These are phyloP conservation scores for Cervus canadensis DNA, from an alignment of 2,113 vertebrate species.

Conservation along the genomic window DNA sequence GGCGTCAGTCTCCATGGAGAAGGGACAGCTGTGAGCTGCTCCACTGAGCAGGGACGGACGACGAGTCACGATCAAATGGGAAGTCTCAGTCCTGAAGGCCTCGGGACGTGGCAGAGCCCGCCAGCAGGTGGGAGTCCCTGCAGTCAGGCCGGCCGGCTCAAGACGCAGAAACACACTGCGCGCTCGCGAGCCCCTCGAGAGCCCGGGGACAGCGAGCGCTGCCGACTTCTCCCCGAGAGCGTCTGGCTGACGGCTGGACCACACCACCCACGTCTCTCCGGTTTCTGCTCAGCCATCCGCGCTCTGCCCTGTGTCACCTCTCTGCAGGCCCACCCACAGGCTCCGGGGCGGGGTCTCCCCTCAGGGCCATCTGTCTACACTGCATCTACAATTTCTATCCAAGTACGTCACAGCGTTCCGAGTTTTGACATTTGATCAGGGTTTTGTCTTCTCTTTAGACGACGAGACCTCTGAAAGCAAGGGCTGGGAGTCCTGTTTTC, in stretches of 20 bases:
- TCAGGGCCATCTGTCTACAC: neutral
- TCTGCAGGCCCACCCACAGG: neutral
- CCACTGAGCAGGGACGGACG: rapidly evolving
- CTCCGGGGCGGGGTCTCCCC: rapidly evolving
- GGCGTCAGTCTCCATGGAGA: neutral
- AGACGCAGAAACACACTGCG: rapidly evolving
- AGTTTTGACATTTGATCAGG: too few species aligned
- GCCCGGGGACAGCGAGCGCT: rapidly evolving
- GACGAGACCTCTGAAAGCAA: neutral
- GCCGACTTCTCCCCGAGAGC: rapidly evolving
- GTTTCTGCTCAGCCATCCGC: rapidly evolving
- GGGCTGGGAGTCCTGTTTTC: neutral
- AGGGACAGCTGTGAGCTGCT: neutral
- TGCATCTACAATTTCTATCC: rapidly evolving
- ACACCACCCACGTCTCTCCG: rapidly evolving
- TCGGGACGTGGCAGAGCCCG: neutral
- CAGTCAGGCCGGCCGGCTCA: rapidly evolving
- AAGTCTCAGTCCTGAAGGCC: neutral
- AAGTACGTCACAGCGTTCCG: rapidly evolving
- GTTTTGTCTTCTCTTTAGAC: neutral
- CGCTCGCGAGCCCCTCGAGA: too few species aligned
- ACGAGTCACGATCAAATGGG: neutral
- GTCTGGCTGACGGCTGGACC: neutral
- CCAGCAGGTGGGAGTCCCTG: rapidly evolving
- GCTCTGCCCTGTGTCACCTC: neutral